Evolutionary conservation across 2,113 vertebrate species (phyloP).

Genomic region (Esox niger): DNA sequence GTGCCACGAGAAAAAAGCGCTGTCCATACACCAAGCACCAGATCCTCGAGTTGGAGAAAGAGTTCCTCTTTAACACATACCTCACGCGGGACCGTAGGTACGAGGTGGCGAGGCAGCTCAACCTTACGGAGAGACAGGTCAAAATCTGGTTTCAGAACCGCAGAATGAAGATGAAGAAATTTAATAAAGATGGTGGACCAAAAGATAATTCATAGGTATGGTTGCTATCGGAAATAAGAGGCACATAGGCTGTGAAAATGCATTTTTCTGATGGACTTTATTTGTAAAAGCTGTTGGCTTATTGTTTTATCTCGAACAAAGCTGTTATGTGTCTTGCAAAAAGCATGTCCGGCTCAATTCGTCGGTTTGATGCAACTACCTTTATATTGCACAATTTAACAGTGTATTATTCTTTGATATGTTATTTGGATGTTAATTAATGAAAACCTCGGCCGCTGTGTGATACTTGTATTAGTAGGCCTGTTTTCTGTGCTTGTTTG

Average conservation of each 20-base stretch:
- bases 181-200: constrained; percentile 88
- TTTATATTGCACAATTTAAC: constrained; percentile 92
- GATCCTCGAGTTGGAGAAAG: constrained; percentile 94
- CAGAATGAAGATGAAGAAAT: constrained; percentile 99
- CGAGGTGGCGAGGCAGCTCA: constrained; percentile 90
- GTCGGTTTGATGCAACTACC: constrained; percentile 80
- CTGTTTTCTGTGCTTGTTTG: constrained; percentile 82
- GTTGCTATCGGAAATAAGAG: constrained; percentile 19
- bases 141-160: constrained; percentile 99
- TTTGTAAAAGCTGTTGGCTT: constrained; percentile 58
- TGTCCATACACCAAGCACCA: constrained; percentile 97
- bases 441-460: constrained; percentile 73
- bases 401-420: constrained; percentile 73
- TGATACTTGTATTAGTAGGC: constrained; percentile 83
- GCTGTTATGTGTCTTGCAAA: constrained; percentile 61
- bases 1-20: constrained; percentile 93
- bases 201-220: constrained; percentile 81
- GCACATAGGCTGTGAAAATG: constrained; percentile 23
- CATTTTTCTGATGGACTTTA: constrained; percentile 52
- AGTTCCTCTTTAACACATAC: constrained; percentile 97
- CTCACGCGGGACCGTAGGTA: constrained; percentile 97
- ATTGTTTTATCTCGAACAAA: constrained; percentile 58
- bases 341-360: constrained; percentile 61
- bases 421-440: constrained; percentile 77
- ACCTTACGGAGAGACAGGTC: constrained; percentile 95